Evolutionary conservation across 2,113 vertebrate genomes (phyloP), one percentile per base, ranked within the genome.

Genomic region (Caloenas nicobarica): DNA sequence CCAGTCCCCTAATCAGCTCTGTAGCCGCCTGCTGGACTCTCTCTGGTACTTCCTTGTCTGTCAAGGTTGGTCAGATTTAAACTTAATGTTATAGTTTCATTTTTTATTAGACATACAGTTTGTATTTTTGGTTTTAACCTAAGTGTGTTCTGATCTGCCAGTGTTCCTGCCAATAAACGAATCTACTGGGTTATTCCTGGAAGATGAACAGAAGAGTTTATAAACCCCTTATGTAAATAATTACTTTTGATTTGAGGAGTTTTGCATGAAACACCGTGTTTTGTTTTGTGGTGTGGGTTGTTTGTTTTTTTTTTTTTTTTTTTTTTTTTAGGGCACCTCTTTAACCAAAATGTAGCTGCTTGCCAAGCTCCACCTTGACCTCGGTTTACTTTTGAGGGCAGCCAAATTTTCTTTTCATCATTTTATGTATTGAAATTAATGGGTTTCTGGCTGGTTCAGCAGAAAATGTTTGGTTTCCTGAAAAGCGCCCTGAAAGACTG

Each of bases 401-500:
- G 82, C 53, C 73, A 78, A 13, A 13, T 88, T 68, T 16, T 58
- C 51, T 84, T 86, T 91, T 96, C 34, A 48, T 81, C 33, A 36
- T 86, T 90, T 90, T 89, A 71, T 81, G 31, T 65, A 44, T 44
- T 79, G 69, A 90, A 93, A 92, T 89, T 72, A 90, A 86, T 86
- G 64, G 48, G 5, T 10, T 95, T 68, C 18, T 96, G 88, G 64
- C 88, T 96, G 51, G 58, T 62, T 93, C 68, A 86, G 91, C 88
- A 94, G 68, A 86, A 97, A 96, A 94, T 16, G 1, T 36, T 36
- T 38, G 5, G 11, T 93, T 97, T 94, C 90, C 88, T 96, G 88
- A 94, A 94, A 95, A 96, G 88, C 48, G 81, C 64, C 36, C 19
- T 0, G 16, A 92, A 61, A 93, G 28, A 29, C 34, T 83, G 54